These are phyloP conservation scores for Venusia cambrica DNA, from an alignment of 2,888 invertebrate species.

Conservation along the genomic window DNA sequence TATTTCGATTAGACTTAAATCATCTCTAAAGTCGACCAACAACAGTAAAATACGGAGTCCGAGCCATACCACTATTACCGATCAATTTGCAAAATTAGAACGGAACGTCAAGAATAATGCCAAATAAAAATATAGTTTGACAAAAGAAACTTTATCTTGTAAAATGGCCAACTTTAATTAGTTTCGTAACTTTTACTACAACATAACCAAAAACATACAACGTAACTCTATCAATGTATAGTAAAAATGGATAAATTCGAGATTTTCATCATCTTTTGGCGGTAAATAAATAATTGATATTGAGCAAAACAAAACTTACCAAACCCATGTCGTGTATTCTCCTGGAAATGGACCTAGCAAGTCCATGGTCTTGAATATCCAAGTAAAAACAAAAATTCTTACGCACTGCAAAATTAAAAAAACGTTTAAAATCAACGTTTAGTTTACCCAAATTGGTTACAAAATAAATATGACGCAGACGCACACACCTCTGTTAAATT, in stretches of 20 bases:
- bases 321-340: slow-evolving; percentile 87
- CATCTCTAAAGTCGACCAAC: no score
- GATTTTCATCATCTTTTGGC: slow-evolving; percentile 41
- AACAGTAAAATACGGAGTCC: no score
- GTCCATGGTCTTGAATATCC: slow-evolving; percentile 86
- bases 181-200: slow-evolving; percentile 33
- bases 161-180: slow-evolving; percentile 30
- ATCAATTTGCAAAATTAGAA: no score
- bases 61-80: no score
- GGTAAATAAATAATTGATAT: no score
- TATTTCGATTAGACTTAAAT: no score
- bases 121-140: slow-evolving; percentile 19
- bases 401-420: slow-evolving; percentile 62
- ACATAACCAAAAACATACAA: slow-evolving; percentile 46
- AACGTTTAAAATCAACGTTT: neutral
- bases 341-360: slow-evolving; percentile 83
- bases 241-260: no score
- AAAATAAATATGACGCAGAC: slow-evolving; percentile 38
- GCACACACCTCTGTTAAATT: slow-evolving; percentile 64
- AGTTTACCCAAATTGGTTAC: slow-evolving; percentile 33
- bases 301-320: slow-evolving; percentile 79
- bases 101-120: slow-evolving; percentile 42
- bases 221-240: no score
- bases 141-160: neutral
- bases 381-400: slow-evolving; percentile 87